These are phyloP conservation scores for Morphnarchus princeps DNA, from an alignment of 2,113 vertebrate species.

Conservation along the genomic window DNA sequence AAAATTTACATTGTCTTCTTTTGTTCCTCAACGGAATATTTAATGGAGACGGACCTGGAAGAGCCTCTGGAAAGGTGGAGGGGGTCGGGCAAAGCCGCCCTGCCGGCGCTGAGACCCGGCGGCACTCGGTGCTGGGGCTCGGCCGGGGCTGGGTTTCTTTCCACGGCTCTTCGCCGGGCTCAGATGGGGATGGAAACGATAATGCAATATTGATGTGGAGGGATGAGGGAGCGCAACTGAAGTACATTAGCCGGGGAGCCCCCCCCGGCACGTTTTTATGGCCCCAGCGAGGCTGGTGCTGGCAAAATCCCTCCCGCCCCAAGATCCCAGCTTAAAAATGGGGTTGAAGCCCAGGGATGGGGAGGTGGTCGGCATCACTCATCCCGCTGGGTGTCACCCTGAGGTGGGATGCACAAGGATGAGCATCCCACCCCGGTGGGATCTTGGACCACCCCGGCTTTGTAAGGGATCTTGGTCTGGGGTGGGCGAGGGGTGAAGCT, in stretches of 20 bases:
- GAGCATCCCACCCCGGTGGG: rapidly evolving
- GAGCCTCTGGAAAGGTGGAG: neutral
- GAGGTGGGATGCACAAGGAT: neutral
- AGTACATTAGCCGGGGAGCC: neutral
- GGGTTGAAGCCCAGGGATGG: neutral
- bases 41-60: neutral
- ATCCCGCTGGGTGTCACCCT: rapidly evolving
- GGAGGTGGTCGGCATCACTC: rapidly evolving
- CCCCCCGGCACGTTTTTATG: neutral
- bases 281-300: neutral
- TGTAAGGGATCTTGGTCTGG: no score
- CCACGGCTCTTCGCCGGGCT: neutral
- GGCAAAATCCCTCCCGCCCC: neutral
- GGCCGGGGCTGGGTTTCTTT: neutral
- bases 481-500: no score
- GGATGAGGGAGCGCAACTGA: neutral
- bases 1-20: neutral
- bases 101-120: neutral
- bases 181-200: neutral
- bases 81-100: neutral
- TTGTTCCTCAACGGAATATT: neutral
- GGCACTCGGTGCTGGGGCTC: neutral
- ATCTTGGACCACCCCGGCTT: no score
- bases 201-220: conserved; percentile 1
- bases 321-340: rapidly evolving